A percentile compares a stretch with the other conserved stretches of the same genome.
Evolutionary conservation across 1,140 invertebrate species (phyloP).

Genomic region (Penaeus chinensis): DNA sequence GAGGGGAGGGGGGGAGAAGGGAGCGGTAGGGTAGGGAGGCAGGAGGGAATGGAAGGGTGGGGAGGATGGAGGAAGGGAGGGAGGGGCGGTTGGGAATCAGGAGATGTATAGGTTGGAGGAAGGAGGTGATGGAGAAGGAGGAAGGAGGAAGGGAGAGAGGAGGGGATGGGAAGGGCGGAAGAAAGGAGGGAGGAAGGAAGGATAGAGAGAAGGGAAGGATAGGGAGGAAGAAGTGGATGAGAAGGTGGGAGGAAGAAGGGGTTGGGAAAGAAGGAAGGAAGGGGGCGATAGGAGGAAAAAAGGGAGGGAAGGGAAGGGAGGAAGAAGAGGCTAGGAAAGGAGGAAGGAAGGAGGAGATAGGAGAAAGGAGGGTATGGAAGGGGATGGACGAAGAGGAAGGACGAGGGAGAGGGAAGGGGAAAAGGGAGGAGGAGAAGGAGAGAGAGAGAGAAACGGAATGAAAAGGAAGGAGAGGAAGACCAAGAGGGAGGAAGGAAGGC

Average conservation of each 20-base stretch:
- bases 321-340: neutral
- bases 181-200: neutral
- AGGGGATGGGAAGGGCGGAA: neutral
- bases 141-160: too few species aligned
- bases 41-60: neutral
- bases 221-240: neutral
- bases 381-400: neutral
- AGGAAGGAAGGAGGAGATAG: slow-evolving; percentile 5
- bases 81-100: too few species aligned
- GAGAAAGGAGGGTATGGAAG: slow-evolving; percentile 16
- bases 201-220: neutral
- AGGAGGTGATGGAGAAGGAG: too few species aligned
- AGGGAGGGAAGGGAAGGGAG: neutral
- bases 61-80: too few species aligned
- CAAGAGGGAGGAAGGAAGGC: neutral
- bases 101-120: too few species aligned
- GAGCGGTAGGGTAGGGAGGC: neutral
- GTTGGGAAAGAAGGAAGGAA: neutral
- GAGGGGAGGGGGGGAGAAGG: neutral
- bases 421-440: too few species aligned
- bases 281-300: neutral
- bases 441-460: too few species aligned
- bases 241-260: neutral
- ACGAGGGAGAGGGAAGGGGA: too few species aligned
- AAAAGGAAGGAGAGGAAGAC: neutral